Base-by-base conservation (phyloP, 1,140 invertebrate genomes). In the Chymomyza costata region DNA sequence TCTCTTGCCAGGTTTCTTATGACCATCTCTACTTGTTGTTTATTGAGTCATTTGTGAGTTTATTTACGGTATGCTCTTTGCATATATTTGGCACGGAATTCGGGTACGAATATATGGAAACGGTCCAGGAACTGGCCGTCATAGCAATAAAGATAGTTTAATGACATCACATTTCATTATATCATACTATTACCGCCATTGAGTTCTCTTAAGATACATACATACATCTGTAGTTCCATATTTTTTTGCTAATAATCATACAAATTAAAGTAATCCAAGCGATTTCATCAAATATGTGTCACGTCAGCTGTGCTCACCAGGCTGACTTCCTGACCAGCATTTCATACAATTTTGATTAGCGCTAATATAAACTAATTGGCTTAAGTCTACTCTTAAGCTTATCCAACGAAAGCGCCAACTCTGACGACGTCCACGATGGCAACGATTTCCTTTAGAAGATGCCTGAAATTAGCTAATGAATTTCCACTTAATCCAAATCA, bases 401-500 rank as follows among this genome's bases (percentile, higher is more conserved):
- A 74, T 47, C 11, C 1, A 11, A 18, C 53, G 38, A 31, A 17
- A 48, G 21, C 14, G 6, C 31, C 15, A 21, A 35, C 39, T 54
- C 65, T 60, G 73, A 74, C 64, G 68, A 74, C 68, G 74, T 64
- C 58, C 63, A 55, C 50, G 37, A 46, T 17, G 17, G 44, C 49
- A 44, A 45, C 30, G 43, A 43, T 21, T 47, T 44, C 47, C 52
- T 54, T 56, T 65, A 47, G 37, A 65, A 35, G 62, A 31, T 45
- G 52, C 30, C 46, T 52, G 39, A 65, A 80, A 80, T 73, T 64
- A 80, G 81, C 73, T 80, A 80, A 80, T 80, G 73, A 80, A 68
- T 80, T 80, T 81, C 68, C 65, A 68, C 65, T 73, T 80, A 73
- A 80, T 80, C 67, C 67, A 67, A 73, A 80, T 68, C 67, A 80